Conservation (phyloP, 2,113 vertebrate genomes). For the Sylvia atricapilla region DNA sequence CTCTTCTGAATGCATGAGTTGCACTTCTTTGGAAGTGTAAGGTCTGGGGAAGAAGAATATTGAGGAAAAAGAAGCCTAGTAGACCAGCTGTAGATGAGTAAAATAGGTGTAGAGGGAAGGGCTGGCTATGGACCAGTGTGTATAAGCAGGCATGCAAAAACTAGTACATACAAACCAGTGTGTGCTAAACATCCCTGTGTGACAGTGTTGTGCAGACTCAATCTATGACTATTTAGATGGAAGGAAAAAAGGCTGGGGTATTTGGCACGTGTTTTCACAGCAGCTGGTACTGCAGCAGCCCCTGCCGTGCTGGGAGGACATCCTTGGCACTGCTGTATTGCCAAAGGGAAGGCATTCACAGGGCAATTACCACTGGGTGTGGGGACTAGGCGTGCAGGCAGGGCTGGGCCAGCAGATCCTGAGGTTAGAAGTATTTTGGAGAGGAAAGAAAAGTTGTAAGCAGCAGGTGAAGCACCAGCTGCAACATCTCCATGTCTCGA, state of each 20-base stretch:
- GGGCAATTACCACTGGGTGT: not conserved
- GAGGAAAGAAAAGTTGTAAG: not conserved
- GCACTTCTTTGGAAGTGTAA: not conserved
- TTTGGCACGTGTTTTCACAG: not conserved
- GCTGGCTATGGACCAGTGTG: not conserved
- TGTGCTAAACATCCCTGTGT: not conserved
- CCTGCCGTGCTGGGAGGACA: rapidly evolving
- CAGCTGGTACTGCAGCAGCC: not conserved
- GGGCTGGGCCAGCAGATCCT: not conserved
- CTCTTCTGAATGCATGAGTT: rapidly evolving
- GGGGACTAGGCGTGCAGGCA: not conserved
- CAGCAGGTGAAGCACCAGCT: not conserved
- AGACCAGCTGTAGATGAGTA: not conserved
- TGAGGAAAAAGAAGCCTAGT: not conserved
- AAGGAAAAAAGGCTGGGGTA: not conserved
- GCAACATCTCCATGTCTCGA: not conserved
- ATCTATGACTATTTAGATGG: not conserved
- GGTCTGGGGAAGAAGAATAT: not conserved
- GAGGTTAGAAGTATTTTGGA: not conserved
- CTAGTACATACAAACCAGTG: not conserved
- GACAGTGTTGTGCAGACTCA: not conserved
- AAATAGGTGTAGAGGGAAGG: not conserved
- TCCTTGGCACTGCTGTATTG: not conserved
- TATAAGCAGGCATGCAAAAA: not conserved
- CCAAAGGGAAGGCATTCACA: not conserved